Evolutionary conservation across 35 echinoderm and acorn worm species (phyloP), one percentile per base, ranked within the genome.

Genomic region (Apostichopus parvimensis): DNA sequence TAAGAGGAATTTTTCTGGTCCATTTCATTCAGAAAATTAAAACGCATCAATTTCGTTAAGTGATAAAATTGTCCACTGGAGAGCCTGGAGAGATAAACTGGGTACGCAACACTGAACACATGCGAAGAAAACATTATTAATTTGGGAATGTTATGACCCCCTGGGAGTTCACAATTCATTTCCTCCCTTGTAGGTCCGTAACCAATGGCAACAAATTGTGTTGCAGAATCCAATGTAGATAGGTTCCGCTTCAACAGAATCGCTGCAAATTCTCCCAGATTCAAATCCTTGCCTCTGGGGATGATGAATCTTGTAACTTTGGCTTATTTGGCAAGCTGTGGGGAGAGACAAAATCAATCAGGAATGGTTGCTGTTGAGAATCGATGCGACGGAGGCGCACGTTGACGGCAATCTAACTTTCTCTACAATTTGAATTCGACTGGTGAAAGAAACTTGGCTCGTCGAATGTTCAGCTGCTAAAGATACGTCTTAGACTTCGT

Each of bases 181-280:
- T 82, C 18, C 79, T 82, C 54, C 55, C 79, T n/a, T 55, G 79
- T 82, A 82, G 79, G 79, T 82, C 52, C 10, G 79, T 82, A 82
- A 55, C 79, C 45, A 82, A 82, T 82, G 79, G 79, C 45, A 82
- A 55, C 79, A 82, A 82, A 82, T 82, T 82, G 55, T 82, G 79
- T 82, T 82, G 18, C 64, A 68, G 34, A 45, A 45, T 45, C 34
- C 3, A 45, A 2, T 45, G 34, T 45, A 45, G 34, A 45, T 45
- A 45, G 34, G 34, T 45, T 45, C 34, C 34, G 34, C 34, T 45
- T 45, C 34, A 3, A 45, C 34, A 45, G 34, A 68, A 68, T 68
- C 64, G 9, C 64, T 68, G 18, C 11, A 68, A 68, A 68, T 68
- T 68, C 15, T 82, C 79, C n/a, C 34, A 82, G 79, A 82, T 45